Evolutionary conservation across 1,140 invertebrate genomes (phyloP), one percentile per base, ranked within the genome.

Genomic region (Callitettix versicolor): DNA sequence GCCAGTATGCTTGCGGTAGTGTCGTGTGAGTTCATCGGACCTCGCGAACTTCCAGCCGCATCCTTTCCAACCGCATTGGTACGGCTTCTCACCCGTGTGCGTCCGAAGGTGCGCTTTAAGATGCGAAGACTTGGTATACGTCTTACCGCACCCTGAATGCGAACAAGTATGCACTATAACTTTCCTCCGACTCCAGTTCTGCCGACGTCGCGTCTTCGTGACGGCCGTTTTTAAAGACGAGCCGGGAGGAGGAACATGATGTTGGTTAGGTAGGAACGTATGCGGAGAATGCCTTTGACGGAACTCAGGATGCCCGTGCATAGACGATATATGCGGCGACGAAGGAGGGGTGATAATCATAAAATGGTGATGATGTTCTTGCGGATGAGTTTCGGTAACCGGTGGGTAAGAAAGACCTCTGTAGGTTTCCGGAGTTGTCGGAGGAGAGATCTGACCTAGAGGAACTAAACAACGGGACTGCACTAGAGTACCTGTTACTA

Each of bases 21-120:
- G 79, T 55, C 82, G 66, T 4, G 82, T 85, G 24, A 85, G 70
- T 64, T 85, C 83, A 65, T 86, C 83, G 15, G 81, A 84, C 41
- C 83, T 65, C 1, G 84, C 84, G 69, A 85, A 85, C 62, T 79
- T 80, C 84, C 84, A 85, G 0, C 79, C 79, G 64, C 84, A 86
- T 3, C 79, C 80, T 59, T 78, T 79, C 83, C 82, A 86, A 17
- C 69, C 76, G 64, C 83, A 85, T 53, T 76, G 72, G 65, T 85
- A 86, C 1, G 83, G 83, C 61, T 85, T 85, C 61, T 82, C 83
- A 9, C 54, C 54, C 48, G 82, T 85, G 64, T 86, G 83, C 22
- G 83, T 82, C 40, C 83, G 64, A 20, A 82, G 68, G 64, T 86
- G 84, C 2, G 84, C 84, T 64, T 87, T 86, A 22, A 86, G 69